These are phyloP conservation scores for Danio rerio DNA, from an alignment of 2,113 vertebrate species.

Conservation along the genomic window GRCz12tu NC_133194.1:31922001-31922500, in stretches of 20 bases:
- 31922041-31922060: no score
- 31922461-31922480: no score
- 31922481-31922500: no score
- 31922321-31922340: background rate
- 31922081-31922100: background rate
- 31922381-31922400: background rate
- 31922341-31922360: background rate
- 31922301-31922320: background rate
- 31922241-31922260: slow-evolving; percentile 6
- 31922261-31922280: slow-evolving; percentile 30
- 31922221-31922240: background rate
- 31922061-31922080: background rate
- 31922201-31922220: slow-evolving; percentile 27
- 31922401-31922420: background rate
- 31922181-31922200: slow-evolving; percentile 56
- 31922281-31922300: background rate
- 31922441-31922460: no score
- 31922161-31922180: no score
- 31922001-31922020: background rate
- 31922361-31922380: background rate
- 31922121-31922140: slow-evolving; percentile 9
- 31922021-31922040: background rate
- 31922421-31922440: background rate
- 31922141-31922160: slow-evolving; percentile 17
- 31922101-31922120: slow-evolving; percentile 14